Conservation (phyloP, 2,888 invertebrate genomes). For the Drosophila testacea region DNA sequence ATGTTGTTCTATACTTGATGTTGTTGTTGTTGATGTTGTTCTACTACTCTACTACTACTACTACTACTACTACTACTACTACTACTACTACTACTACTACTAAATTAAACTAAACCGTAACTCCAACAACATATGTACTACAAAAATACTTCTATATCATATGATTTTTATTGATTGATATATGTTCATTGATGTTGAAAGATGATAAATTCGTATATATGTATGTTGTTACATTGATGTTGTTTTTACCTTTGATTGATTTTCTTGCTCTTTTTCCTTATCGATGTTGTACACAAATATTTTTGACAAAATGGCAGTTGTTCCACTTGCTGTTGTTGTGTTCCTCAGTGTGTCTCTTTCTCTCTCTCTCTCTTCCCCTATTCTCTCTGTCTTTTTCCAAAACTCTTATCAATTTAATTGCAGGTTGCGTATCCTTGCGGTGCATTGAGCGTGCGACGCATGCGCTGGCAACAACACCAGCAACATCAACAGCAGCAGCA, state of each 20-base stretch:
- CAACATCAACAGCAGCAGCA: conserved; percentile 43
- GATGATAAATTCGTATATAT: conserved; percentile 20
- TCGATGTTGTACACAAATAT: conserved; percentile 52
- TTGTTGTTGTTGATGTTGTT: conserved; percentile 74
- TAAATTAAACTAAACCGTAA: conserved; percentile 46
- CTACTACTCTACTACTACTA: conserved; percentile 42
- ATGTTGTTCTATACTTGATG: conserved; percentile 79
- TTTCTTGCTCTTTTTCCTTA: conserved; percentile 36
- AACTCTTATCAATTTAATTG: conserved; percentile 54
- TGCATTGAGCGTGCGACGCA: conserved; percentile 59
- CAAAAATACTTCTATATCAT: conserved; percentile 51
- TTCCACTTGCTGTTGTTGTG: conserved; percentile 46
- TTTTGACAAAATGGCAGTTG: conserved; percentile 23
- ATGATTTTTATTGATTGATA: conserved; percentile 62
- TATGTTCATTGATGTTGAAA: conserved; percentile 60
- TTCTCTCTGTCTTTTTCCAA: conserved; percentile 45
- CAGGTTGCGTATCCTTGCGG: conserved; percentile 69
- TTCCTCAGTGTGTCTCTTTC: conserved; percentile 31
- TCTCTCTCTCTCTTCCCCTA: conserved; percentile 11
- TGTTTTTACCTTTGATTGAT: conserved; percentile 35
- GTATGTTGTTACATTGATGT: conserved; percentile 54
- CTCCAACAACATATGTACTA: conserved; percentile 44
- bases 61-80: conserved; percentile 59
- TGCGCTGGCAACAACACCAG: conserved; percentile 62
- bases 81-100: conserved; percentile 55